phyloP scores from a whole-genome alignment of 1,140 invertebrate genomes.

The Teleogryllus occipitalis region DNA sequence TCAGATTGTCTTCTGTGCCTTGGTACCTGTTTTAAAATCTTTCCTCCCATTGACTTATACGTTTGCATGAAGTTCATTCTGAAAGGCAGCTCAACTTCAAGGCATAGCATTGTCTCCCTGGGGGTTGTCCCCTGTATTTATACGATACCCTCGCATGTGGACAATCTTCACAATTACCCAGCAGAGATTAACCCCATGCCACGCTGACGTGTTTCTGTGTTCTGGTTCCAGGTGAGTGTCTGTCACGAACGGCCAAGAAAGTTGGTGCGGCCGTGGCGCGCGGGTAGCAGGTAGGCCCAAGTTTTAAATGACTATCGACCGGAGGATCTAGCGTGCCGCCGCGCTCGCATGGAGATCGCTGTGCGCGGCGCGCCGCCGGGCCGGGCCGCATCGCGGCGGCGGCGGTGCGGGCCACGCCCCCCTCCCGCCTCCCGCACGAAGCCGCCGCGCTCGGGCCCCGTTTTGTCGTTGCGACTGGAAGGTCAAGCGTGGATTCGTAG shows the following conservation, averaged over 20 bases:
- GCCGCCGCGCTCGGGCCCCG: too few relatives aligned
- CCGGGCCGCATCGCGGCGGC: too few relatives aligned
- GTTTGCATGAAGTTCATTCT: too few relatives aligned
- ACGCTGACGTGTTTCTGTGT: background rate
- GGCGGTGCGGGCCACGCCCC: too few relatives aligned
- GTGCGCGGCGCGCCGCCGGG: too few relatives aligned
- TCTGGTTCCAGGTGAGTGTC: background rate
- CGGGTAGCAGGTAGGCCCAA: background rate
- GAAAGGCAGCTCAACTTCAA: background rate
- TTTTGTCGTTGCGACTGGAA: too few relatives aligned
- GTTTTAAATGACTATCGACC: background rate
- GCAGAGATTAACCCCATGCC: background rate
- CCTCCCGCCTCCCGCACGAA: too few relatives aligned
- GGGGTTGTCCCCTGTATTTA: background rate
- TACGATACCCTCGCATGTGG: background rate
- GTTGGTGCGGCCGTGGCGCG: background rate
- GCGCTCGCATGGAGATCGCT: background rate
- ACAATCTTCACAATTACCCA: conserved; percentile 1
- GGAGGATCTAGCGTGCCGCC: background rate
- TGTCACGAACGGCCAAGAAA: background rate
- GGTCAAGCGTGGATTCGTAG: too few relatives aligned
- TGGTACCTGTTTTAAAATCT: too few relatives aligned
- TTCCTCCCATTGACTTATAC: too few relatives aligned
- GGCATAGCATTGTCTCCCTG: background rate
- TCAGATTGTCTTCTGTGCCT: too few relatives aligned